Conservation (phyloP, 2,797 vertebrate genomes). For the Meriones psammophilus region DNA sequence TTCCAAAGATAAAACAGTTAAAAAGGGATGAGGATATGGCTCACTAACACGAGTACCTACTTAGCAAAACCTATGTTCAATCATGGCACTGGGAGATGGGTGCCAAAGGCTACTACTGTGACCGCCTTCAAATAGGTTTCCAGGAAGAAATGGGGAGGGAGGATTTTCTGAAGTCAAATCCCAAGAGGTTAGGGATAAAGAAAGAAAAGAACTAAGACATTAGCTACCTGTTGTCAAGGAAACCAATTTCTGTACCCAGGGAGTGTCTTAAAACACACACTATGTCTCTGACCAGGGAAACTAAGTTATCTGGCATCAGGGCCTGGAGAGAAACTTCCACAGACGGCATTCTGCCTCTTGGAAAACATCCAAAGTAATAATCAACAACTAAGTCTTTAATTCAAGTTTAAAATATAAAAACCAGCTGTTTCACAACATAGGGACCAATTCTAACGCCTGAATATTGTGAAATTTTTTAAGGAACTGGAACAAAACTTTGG, state of each 20-base stretch:
- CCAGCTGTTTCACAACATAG: slow-evolving; percentile 70
- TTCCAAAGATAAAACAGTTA: not conserved
- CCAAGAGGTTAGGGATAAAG: not conserved
- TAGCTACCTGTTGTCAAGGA: not conserved
- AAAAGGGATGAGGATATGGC: not conserved
- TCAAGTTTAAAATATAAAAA: slow-evolving; percentile 75
- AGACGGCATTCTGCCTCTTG: slow-evolving; percentile 57
- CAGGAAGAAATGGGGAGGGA: not conserved
- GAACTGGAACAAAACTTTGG: slow-evolving; percentile 69
- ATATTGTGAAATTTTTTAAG: slow-evolving; percentile 77
- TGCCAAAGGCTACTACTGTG: not conserved
- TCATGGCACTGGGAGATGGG: not conserved
- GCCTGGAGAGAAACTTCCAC: slow-evolving; percentile 38
- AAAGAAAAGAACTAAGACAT: slow-evolving; percentile 13
- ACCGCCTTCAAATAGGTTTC: not conserved
- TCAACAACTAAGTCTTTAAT: slow-evolving; percentile 62
- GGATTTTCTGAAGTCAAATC: slow-evolving; percentile 37
- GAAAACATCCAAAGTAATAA: slow-evolving; percentile 61
- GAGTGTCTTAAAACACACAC: slow-evolving; percentile 38
- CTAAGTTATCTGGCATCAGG: not conserved
- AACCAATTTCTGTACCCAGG: not conserved
- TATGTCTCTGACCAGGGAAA: not conserved
- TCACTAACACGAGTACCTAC: not conserved
- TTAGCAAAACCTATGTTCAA: not conserved
- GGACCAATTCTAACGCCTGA: slow-evolving; percentile 60